Evolutionary conservation across 2,797 vertebrate genomes (phyloP).

Genomic region (Lindbergichthys nudifrons): DNA sequence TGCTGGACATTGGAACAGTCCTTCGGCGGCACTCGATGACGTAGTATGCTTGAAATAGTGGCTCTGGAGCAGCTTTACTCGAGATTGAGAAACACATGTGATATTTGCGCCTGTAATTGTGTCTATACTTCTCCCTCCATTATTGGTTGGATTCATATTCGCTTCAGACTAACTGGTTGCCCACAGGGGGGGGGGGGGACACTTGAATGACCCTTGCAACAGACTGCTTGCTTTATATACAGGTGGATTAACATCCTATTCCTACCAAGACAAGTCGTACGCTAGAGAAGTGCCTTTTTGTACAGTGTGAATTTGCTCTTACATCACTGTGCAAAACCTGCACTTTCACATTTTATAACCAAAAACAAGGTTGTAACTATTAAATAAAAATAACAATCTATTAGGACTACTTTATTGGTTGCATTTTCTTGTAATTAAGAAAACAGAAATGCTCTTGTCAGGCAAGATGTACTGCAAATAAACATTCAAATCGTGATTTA

Average conservation of each 20-base stretch:
- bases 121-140: not conserved
- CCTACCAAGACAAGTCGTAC: slow-evolving; percentile 10
- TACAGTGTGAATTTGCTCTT: not conserved
- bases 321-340: not conserved
- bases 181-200: not conserved
- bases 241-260: slow-evolving; percentile 37
- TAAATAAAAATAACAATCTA: slow-evolving; percentile 6
- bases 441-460: slow-evolving; percentile 12
- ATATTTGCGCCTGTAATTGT: too few species aligned
- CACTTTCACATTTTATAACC: not conserved
- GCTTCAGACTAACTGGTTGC: not conserved
- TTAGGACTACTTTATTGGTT: slow-evolving; percentile 1
- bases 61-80: too few species aligned
- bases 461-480: slow-evolving; percentile 33
- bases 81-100: too few species aligned
- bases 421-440: slow-evolving; percentile 20
- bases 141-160: not conserved
- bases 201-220: slow-evolving; percentile 40
- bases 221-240: slow-evolving; percentile 47
- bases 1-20: too few species aligned
- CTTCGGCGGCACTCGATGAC: too few species aligned
- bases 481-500: slow-evolving; percentile 43
- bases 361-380: slow-evolving; percentile 18
- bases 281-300: not conserved
- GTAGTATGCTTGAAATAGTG: too few species aligned